Base-by-base conservation (phyloP, 2,797 vertebrate species). In the Leptodactylus fallax region DNA sequence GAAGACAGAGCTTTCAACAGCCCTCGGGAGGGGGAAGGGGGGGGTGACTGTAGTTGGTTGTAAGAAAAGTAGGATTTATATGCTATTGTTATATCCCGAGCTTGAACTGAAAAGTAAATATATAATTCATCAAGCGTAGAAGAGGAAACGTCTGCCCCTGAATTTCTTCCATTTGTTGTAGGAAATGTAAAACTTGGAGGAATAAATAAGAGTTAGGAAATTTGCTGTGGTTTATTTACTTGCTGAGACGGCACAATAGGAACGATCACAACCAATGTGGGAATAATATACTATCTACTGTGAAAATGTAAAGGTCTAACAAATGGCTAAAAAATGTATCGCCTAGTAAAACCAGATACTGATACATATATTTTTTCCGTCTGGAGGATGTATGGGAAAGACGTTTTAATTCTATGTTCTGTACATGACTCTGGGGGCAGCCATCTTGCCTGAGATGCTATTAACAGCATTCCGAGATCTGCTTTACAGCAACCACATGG, bases 41-140 rank as follows among this genome's bases (percentile, higher is more conserved):
- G 12, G 79, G 12, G 36, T 36, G 53, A 58, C 45, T 55, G 58
- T 58, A 78, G 60, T 23, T 77, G 49, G 21, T 55, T n/a, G 55
- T 77, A 74, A 82, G 56, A 49, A 53, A 80, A 81, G 9, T 0
- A 47, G 80, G 25, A 83, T 81, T 87, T 82, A 87, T 67, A 67
- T 14, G 67, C 78, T 71, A 87, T 81, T 67, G 47, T 76, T 81
- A 83, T 87, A 69, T 80, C 61, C n/a, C 27, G 9, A 63, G 49
- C 27, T 51, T 61, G 83, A 55, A 78, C 69, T 58, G n/a, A 85
- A 78, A 85, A 60, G 27, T 58, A 77, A 74, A 84, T 84, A 76
- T 84, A 61, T 76, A 74, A 84, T 76, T 47, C 56, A 58, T 84
- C 36, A 47, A 74, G 12, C 23, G 55, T 11, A 49, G 7, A 71